Evolutionary conservation across 2,797 vertebrate genomes (phyloP).

Genomic region (Tinamus major): DNA sequence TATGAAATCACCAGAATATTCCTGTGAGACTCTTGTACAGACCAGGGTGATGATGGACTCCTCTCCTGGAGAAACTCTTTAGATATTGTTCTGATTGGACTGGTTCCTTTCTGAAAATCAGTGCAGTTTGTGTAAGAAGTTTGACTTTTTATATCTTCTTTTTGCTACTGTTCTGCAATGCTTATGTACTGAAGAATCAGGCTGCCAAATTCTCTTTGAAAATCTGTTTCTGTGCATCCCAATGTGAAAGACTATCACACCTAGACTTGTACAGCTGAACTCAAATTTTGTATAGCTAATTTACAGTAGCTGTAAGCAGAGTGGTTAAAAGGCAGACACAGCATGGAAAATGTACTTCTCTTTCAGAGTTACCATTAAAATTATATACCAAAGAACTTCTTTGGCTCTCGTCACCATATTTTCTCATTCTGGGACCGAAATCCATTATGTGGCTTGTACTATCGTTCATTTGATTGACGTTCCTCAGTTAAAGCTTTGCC

Average conservation of each 20-base stretch:
- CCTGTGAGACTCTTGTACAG: not conserved
- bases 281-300: not conserved
- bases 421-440: not conserved
- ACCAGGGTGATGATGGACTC: fast-evolving
- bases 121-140: not conserved
- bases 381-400: not conserved
- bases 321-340: not conserved
- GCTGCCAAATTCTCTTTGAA: not conserved
- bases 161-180: not conserved
- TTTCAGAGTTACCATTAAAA: not conserved
- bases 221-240: not conserved
- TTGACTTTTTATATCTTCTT: not conserved
- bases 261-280: not conserved
- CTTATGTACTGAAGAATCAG: not conserved
- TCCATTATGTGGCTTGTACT: not conserved
- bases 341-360: not conserved
- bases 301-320: not conserved
- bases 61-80: not conserved
- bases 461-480: not conserved
- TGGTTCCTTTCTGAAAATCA: not conserved
- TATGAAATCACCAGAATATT: not conserved
- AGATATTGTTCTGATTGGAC: not conserved
- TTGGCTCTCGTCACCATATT: not conserved
- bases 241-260: not conserved
- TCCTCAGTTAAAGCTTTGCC: not conserved